Percentiles rank a stretch among this genome's conserved stretches.
Evolutionary conservation across 2,797 vertebrate species (phyloP).

Genomic region (Phataginus tetradactyla): DNA sequence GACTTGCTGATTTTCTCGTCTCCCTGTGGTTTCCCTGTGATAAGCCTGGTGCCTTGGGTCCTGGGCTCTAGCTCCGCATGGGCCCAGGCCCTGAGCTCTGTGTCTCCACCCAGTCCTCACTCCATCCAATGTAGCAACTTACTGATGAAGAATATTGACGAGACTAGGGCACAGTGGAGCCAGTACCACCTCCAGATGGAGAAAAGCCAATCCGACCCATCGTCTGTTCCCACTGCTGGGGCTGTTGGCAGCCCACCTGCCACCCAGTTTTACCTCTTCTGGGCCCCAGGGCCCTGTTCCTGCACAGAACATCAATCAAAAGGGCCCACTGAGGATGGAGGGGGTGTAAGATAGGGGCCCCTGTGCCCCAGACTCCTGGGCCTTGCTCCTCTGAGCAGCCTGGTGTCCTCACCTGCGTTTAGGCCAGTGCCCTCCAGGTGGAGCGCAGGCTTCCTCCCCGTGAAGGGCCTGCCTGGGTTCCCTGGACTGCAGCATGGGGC

Average conservation of each 20-base stretch:
- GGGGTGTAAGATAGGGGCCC: not conserved
- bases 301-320: not conserved
- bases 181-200: not conserved
- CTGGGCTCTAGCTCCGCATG: not conserved
- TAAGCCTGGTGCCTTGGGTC: not conserved
- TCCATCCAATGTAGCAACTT: not conserved
- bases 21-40: not conserved
- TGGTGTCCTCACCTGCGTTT: not conserved
- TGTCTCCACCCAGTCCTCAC: not conserved
- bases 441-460: not conserved
- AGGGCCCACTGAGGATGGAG: not conserved
- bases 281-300: not conserved
- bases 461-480: not conserved
- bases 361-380: not conserved
- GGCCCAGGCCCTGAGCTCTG: not conserved
- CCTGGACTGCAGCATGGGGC: not conserved
- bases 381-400: not conserved
- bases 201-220: not conserved
- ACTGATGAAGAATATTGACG: constrained; percentile 36
- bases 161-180: not conserved
- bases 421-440: not conserved
- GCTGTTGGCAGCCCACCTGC: not conserved
- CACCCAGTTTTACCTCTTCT: not conserved
- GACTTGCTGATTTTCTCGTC: not conserved
- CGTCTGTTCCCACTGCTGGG: not conserved